A percentile compares a stretch with the other conserved stretches of the same genome.
These are phyloP conservation scores for Ispidina lecontei DNA, from an alignment of 2,797 vertebrate genomes.

Conservation along the genomic window DNA sequence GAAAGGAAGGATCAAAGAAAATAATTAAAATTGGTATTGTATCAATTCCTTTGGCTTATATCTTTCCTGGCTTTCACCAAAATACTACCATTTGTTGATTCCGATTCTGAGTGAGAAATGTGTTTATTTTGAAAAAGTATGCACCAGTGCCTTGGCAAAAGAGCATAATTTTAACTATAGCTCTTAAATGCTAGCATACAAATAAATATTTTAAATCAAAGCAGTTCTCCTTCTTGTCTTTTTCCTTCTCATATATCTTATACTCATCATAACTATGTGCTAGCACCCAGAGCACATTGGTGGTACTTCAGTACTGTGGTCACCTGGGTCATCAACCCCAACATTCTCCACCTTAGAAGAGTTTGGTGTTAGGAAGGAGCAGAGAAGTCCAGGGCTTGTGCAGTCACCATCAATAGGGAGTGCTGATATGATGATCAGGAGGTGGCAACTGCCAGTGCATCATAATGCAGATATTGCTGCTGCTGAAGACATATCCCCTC, in stretches of 20 bases:
- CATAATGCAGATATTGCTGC: background rate
- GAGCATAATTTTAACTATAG: background rate
- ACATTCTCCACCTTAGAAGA: background rate
- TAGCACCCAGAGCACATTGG: background rate
- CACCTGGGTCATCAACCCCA: background rate
- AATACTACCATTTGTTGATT: background rate
- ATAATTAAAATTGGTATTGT: background rate
- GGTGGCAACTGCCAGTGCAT: background rate
- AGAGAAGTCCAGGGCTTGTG: background rate
- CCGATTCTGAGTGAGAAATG: background rate
- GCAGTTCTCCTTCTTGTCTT: background rate
- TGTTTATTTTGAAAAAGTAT: background rate
- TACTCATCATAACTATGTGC: background rate
- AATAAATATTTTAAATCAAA: background rate
- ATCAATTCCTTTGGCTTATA: background rate
- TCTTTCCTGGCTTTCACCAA: background rate
- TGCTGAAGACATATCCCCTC: background rate
- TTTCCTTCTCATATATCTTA: background rate
- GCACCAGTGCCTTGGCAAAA: background rate
- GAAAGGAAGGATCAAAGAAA: background rate
- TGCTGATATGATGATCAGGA: background rate
- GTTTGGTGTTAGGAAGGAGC: background rate
- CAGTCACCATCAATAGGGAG: background rate
- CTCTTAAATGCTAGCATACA: background rate
- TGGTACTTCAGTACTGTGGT: background rate